Evolutionary conservation across 1,140 invertebrate genomes (phyloP).

Genomic region (Cephus cinctus): DNA sequence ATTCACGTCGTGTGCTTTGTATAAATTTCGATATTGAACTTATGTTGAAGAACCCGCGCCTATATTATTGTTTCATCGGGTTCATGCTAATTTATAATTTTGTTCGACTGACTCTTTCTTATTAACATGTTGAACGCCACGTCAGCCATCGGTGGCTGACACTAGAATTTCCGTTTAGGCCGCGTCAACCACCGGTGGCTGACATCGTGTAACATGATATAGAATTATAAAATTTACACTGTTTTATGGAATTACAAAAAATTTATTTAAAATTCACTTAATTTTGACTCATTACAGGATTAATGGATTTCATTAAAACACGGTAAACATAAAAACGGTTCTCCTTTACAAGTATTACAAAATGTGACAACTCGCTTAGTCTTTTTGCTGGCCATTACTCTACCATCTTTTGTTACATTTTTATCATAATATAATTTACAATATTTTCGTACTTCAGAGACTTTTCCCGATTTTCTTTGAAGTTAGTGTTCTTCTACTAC

Average conservation of each 20-base stretch:
- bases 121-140: too few relatives aligned
- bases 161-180: background rate
- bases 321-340: slow-evolving; percentile 19
- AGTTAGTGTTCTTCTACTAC: slow-evolving; percentile 15
- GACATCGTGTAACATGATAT: background rate
- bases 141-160: too few relatives aligned
- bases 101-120: too few relatives aligned
- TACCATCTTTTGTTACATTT: slow-evolving; percentile 12
- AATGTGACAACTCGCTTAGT: slow-evolving; percentile 16
- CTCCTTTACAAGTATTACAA: slow-evolving; percentile 11
- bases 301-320: slow-evolving; percentile 16
- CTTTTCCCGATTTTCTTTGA: slow-evolving; percentile 13
- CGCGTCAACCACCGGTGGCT: slow-evolving; percentile 3
- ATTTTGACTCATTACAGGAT: slow-evolving; percentile 5
- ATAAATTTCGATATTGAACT: background rate
- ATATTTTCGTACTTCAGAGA: slow-evolving; percentile 17
- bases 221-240: slow-evolving; percentile 4
- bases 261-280: slow-evolving; percentile 9
- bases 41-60: too few relatives aligned
- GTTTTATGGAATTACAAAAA: slow-evolving; percentile 6
- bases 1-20: too few relatives aligned
- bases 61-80: too few relatives aligned
- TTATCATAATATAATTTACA: slow-evolving; percentile 18
- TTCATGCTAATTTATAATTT: too few relatives aligned
- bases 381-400: slow-evolving; percentile 12